Evolutionary conservation across 37 sponge, comb jelly and placozoan species (phyloP).

Genomic region (Spongilla lacustris): DNA sequence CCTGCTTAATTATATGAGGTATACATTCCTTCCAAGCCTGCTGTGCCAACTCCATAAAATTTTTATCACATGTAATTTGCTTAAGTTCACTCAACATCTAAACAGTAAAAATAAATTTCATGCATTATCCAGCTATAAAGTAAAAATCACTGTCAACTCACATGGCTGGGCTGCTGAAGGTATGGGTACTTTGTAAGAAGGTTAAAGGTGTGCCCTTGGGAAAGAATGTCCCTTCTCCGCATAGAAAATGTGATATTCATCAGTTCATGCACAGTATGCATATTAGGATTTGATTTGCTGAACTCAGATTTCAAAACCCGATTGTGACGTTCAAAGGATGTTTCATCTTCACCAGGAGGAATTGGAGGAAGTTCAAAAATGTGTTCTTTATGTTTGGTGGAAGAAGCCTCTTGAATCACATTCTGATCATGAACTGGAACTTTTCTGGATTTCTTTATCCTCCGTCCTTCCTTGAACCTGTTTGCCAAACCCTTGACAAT

Average conservation of each 20-base stretch:
- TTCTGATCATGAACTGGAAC: neutral
- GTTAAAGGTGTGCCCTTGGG: constrained; percentile 2
- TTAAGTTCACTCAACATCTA: neutral
- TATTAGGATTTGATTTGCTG: neutral
- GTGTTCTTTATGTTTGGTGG: neutral
- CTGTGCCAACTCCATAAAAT: neutral
- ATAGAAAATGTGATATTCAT: constrained; percentile 10
- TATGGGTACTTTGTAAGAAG: neutral
- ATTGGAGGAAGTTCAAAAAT: neutral
- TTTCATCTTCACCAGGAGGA: constrained; percentile 8
- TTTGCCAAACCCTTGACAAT: neutral
- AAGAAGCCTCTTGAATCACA: neutral
- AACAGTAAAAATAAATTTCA: neutral
- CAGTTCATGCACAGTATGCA: neutral
- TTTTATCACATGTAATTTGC: neutral
- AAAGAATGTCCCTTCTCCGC: neutral
- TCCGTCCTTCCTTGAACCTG: neutral
- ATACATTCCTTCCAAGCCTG: neutral
- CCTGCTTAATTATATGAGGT: constrained; percentile 3
- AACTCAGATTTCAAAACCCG: neutral
- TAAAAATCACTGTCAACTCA: constrained; percentile 2
- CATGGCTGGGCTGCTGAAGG: neutral
- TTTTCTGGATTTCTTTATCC: neutral
- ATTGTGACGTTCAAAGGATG: constrained; percentile 9
- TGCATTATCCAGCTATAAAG: neutral